Evolutionary conservation across 1,140 invertebrate genomes (phyloP).

Genomic region (Conopomorpha cramerella): DNA sequence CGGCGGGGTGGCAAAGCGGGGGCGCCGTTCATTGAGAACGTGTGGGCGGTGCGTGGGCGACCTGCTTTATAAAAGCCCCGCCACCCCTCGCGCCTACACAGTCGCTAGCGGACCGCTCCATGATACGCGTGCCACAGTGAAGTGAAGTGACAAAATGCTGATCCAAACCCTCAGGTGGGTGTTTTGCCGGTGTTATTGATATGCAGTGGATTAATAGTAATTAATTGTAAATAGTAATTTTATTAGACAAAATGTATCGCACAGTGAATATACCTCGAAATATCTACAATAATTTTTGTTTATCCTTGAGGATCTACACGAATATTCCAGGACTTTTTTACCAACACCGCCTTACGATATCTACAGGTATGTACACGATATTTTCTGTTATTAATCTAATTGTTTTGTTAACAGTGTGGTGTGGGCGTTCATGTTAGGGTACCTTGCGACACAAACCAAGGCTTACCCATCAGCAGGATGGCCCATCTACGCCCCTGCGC

Average conservation of each 20-base stretch:
- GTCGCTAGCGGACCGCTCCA: slow-evolving; percentile 25
- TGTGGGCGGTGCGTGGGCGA: slow-evolving; percentile 62
- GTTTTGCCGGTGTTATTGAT: no score
- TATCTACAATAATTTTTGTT: no score
- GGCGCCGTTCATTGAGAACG: slow-evolving; percentile 64
- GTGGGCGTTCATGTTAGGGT: slow-evolving; percentile 33
- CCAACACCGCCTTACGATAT: no score
- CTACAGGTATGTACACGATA: no score
- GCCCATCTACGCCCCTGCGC: slow-evolving; percentile 43
- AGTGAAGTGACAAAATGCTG: slow-evolving; percentile 30
- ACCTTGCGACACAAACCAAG: slow-evolving; percentile 35
- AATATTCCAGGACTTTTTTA: no score
- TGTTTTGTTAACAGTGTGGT: slow-evolving; percentile 25
- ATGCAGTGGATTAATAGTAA: no score
- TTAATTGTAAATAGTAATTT: no score
- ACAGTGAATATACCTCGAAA: no score
- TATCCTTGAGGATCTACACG: no score
- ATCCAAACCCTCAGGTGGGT: slow-evolving; percentile 21
- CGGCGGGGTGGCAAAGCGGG: slow-evolving; percentile 8
- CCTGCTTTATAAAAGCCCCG: slow-evolving; percentile 61
- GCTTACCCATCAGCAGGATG: slow-evolving; percentile 50
- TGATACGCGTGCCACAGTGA: slow-evolving; percentile 18
- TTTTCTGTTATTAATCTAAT: slow-evolving; percentile 8
- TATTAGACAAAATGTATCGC: no score
- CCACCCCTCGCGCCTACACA: slow-evolving; percentile 29